Base-by-base conservation (phyloP, 2,888 invertebrate genomes). In the Gymnosoma rotundatum region DNA sequence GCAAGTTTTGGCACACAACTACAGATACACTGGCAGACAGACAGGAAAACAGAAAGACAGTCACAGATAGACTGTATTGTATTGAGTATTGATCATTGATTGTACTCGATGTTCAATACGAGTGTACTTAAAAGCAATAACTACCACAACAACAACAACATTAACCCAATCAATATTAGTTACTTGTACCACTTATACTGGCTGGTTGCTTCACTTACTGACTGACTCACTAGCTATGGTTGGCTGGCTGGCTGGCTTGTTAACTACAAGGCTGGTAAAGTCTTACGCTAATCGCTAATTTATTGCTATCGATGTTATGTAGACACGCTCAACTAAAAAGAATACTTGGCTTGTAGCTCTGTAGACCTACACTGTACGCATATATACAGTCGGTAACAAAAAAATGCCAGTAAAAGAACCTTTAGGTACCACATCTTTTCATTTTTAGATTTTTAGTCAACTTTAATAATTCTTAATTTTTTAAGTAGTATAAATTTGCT, bases 271-370 rank as follows among this genome's bases (percentile, higher is more conserved):
- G 69, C 64, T 74, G 81, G 67, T 60, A 78, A 78, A 78, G 78
- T 74, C 74, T 81, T 81, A 89, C 88, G 88, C 89, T 91, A 90
- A 91, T 91, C 89, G 90, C 88, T 90, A 90, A 90, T 90, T 90
- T 90, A 90, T 90, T 89, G 88, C 88, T 86, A 87, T 88, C 87
- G 88, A 85, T 88, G 88, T 88, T 87, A 75, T 85, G 78, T 83
- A 84, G 84, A 81, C 81, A 84, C 84, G 84, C 74, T 83, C 69
- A 83, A 76, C 85, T 82, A 82, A 75, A 78, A 73, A 80, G 48
- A 52, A 54, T 70, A 52, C 54, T 32, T 36, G 60, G 32, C 32
- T 32, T 21, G 12, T 42, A 54, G n/a, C 52, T n/a, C n/a, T n/a
- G n/a, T n/a, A 52, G 20, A 14, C 45, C 16, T 48, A 48, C 12